Base-by-base conservation (phyloP, 2,797 vertebrate species). In the Pelodytes ibericus region DNA sequence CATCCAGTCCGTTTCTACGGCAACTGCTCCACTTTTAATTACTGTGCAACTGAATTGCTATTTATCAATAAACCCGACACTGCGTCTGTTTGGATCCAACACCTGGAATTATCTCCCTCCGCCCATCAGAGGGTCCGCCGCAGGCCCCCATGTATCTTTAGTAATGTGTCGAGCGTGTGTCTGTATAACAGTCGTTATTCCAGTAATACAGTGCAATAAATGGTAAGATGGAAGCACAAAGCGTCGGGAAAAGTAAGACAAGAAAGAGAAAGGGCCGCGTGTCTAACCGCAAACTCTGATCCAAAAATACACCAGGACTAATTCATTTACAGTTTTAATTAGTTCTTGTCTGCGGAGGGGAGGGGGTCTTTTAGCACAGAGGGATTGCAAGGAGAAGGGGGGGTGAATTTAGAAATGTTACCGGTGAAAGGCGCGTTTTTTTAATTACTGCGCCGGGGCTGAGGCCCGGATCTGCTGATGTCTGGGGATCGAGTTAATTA, bases 321-420 rank as follows among this genome's bases (percentile, higher is more conserved):
- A 94, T 94, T 94, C 91, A 93, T 94, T 94, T 92, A 92, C 91
- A 93, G 91, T 91, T 94, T 93, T 93, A 93, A 94, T 93, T 92
- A 94, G 92, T 92, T 91, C 75, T 78, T 36, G 62, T 78, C 62
- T 72, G 62, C 2, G 62, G 29, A 30, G 6, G 69, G 75, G 75
- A 39, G 68, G 74, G 74, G 59, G 59, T 49, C 25, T 49, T 64
- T 51, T 71, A 71, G 66, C 74, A 64, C 59, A 64, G 74, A 71
- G 74, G 39, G 67, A 16, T 64, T 13, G 31, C 44, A 90, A 31
- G 18, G 90, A 87, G 92, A 33, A 22, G 29, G 59, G 36, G 90
- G 87, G 89, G 91, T 89, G 44, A 61, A 39, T 66, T 65, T 49
- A 65, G 61, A 90, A 89, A 91, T 92, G 92, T 93, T 93, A 90